Percentiles rank a stretch among this genome's conserved stretches.
Conservation (phyloP, 2,797 vertebrate genomes). For the Pseudomugil gertrudae region DNA sequence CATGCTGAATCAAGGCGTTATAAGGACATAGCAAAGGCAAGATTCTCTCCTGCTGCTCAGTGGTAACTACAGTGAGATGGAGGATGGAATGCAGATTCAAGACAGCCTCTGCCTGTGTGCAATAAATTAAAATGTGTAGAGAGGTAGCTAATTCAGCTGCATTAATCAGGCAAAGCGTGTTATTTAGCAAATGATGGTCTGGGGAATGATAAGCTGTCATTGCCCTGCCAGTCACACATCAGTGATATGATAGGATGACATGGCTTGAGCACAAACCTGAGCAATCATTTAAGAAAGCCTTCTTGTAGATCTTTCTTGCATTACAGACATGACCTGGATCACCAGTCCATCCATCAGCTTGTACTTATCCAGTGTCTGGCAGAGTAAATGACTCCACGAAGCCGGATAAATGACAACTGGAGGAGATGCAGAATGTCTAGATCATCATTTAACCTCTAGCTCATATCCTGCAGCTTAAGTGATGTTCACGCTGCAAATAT, state of each 20-base stretch:
- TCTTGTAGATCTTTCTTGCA: slow-evolving; percentile 43
- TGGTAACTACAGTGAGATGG: slow-evolving; percentile 62
- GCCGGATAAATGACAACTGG: slow-evolving; percentile 54
- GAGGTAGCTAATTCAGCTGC: slow-evolving; percentile 49
- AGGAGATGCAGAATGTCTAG: slow-evolving; percentile 56
- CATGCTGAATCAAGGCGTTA: slow-evolving; percentile 43
- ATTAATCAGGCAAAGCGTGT: slow-evolving; percentile 59
- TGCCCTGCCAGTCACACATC: slow-evolving; percentile 54
- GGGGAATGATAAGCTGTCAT: slow-evolving; percentile 51
- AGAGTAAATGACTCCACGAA: slow-evolving; percentile 51
- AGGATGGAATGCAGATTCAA: slow-evolving; percentile 50
- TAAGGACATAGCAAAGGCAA: slow-evolving; percentile 64
- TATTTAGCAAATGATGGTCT: slow-evolving; percentile 29
- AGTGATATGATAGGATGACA: slow-evolving; percentile 48
- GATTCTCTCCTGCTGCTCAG: slow-evolving; percentile 58
- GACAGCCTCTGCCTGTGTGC: slow-evolving; percentile 59
- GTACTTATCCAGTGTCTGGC: slow-evolving; percentile 56
- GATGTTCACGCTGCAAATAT: slow-evolving; percentile 59
- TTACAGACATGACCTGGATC: slow-evolving; percentile 61
- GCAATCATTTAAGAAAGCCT: slow-evolving; percentile 49
- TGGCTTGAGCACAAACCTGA: slow-evolving; percentile 25
- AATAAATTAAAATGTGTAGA: slow-evolving; percentile 45
- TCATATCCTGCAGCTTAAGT: slow-evolving; percentile 57
- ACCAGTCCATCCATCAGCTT: slow-evolving; percentile 56
- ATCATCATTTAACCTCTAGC: slow-evolving; percentile 64